A percentile compares a stretch with the other conserved stretches of the same genome.
Evolutionary conservation across 2,888 invertebrate species (phyloP).

Genomic region (Brachycybe producta): DNA sequence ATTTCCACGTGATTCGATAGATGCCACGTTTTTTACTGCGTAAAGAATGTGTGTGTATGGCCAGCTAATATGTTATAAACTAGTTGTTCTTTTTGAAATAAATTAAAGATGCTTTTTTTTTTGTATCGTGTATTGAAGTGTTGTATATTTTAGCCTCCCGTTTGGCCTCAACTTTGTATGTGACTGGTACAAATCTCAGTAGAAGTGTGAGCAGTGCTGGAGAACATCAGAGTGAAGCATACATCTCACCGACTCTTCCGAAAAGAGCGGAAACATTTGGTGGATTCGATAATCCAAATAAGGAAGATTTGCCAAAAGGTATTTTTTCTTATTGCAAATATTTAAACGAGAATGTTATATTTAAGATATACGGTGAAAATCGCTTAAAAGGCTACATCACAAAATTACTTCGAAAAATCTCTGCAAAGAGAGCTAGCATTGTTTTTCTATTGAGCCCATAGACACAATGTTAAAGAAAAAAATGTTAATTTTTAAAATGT

Average conservation of each 20-base stretch:
- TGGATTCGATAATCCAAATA: constrained; percentile 58
- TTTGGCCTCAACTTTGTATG: constrained; percentile 30
- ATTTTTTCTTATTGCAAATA: not conserved
- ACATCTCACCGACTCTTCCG: constrained; percentile 72
- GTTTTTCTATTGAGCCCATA: too few relatives aligned
- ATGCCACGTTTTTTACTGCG: too few relatives aligned
- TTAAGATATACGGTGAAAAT: not conserved
- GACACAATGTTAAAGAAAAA: too few relatives aligned
- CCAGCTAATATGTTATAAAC: too few relatives aligned
- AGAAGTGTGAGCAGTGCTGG: constrained; percentile 88
- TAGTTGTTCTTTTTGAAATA: not conserved
- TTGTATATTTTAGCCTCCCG: constrained; percentile 29
- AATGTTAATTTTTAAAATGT: too few relatives aligned
- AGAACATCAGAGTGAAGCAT: constrained; percentile 74
- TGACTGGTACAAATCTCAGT: constrained; percentile 57
- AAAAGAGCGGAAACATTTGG: constrained; percentile 92
- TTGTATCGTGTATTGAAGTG: too few relatives aligned
- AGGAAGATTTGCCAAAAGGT: constrained; percentile 22
- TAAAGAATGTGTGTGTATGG: too few relatives aligned
- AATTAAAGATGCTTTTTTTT: not conserved
- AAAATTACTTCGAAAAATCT: too few relatives aligned
- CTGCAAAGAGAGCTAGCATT: too few relatives aligned
- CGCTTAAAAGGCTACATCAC: not conserved
- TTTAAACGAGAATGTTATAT: too few relatives aligned
- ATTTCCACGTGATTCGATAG: too few relatives aligned